phyloP scores from a whole-genome alignment of 1,140 invertebrate species.

The Aphis gossypii region DNA sequence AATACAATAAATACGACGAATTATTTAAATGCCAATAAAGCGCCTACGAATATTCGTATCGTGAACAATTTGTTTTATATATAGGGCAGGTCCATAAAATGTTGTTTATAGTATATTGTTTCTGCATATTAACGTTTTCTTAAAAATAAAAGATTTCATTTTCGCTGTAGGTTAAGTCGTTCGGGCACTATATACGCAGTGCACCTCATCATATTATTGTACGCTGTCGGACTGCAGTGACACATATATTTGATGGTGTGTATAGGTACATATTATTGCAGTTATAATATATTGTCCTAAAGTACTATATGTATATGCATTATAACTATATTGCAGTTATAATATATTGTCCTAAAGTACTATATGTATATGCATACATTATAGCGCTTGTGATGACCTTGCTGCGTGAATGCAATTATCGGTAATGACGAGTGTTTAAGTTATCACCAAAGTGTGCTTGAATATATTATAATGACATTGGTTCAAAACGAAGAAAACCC shows the following conservation, averaged over 20 bases:
- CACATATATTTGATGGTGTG: neutral
- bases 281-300: neutral
- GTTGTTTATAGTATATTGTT: neutral
- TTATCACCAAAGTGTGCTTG: constrained; percentile 30
- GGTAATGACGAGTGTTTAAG: constrained; percentile 45
- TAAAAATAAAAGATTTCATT: neutral
- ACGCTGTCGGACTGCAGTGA: neutral
- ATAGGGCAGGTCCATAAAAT: neutral
- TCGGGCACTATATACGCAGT: neutral
- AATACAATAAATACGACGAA: neutral
- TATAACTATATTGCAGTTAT: too few relatives aligned
- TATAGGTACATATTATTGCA: neutral
- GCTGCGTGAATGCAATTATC: constrained; percentile 30
- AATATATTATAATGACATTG: constrained; percentile 11
- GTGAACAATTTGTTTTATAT: neutral
- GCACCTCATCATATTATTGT: neutral
- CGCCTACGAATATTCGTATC: neutral
- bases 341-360: neutral
- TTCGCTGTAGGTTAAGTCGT: neutral
- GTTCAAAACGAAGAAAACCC: constrained; percentile 16
- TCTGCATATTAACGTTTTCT: neutral
- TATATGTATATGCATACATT: neutral
- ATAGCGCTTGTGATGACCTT: neutral
- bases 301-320: neutral
- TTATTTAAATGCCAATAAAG: neutral